phyloP scores from a whole-genome alignment of 2,113 vertebrate species.

The Thunnus thynnus region DNA sequence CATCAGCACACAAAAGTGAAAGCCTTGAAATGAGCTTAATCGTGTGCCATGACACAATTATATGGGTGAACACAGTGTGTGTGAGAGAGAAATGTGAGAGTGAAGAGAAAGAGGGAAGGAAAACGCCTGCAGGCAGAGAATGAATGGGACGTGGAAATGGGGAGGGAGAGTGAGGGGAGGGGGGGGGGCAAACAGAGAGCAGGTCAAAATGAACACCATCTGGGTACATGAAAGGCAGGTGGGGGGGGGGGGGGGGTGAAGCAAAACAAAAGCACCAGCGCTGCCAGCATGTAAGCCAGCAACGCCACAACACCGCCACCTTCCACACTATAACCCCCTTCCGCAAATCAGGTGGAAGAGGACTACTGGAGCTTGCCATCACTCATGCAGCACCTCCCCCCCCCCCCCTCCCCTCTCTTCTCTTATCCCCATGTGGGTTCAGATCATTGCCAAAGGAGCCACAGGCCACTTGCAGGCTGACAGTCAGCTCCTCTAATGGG shows the following conservation, averaged over 20 bases:
- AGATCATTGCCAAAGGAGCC: conserved; percentile 84
- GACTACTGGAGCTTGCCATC: conserved; percentile 53
- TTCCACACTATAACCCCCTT: conserved; percentile 31
- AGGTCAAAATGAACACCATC: conserved; percentile 86
- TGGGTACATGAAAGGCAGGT: conserved; percentile 82
- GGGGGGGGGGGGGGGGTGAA: conserved; percentile 19
- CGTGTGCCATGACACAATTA: conserved; percentile 45
- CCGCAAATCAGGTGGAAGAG: conserved; percentile 63
- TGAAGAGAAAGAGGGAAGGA: conserved; percentile 47
- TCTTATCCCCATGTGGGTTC: conserved; percentile 77
- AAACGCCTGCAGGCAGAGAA: conserved; percentile 79
- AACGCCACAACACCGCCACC: conserved; percentile 62
- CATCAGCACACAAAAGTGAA: conserved; percentile 43
- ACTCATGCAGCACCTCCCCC: conserved; percentile 47
- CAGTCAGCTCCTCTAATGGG: conserved; percentile 89
- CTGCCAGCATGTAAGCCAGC: conserved; percentile 79
- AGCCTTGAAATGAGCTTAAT: conserved; percentile 48
- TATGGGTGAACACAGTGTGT: conserved; percentile 34
- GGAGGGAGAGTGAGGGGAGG: not conserved
- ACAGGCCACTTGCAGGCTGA: conserved; percentile 88
- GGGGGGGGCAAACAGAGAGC: conserved; percentile 52
- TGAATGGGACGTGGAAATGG: conserved; percentile 69
- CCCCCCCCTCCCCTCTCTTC: conserved; percentile 33
- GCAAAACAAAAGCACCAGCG: conserved; percentile 83
- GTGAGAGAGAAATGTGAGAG: conserved; percentile 1